Evolutionary conservation across 2,797 vertebrate genomes (phyloP), one percentile per base, ranked within the genome.

Genomic region (Gymnocypris eckloni): DNA sequence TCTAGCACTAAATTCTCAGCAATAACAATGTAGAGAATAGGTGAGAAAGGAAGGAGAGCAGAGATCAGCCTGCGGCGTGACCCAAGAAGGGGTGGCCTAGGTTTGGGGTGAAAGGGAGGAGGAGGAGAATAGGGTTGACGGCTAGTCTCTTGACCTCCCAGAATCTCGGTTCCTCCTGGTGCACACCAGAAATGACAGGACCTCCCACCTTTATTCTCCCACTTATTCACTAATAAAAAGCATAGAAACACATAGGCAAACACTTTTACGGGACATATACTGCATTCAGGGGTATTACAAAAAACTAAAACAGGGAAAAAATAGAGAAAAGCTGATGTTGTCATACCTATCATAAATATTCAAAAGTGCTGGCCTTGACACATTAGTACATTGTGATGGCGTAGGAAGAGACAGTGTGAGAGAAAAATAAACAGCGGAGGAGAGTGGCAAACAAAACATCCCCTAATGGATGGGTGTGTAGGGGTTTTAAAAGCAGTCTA

Each of bases 1-100:
- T 90, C 86, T 91, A 93, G 92, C 92, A 92, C 92, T 94, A 93
- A 93, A 94, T 95, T 95, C 92, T 94, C 92, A 90, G 91, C 85
- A 85, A 75, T 84, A 94, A 95, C 94, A 96, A 95, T 94, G 91
- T 71, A 33, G 88, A 91, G 91, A 93, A 93, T 91, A 92, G 91
- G 82, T 92, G 92, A 94, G 93, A 94, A 92, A 93, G 89, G 86
- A 86, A 85, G 82, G 64, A 73, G 75, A 25, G 77, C 75, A 84
- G 50, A 79, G 52, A 79, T 67, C 52, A 43, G 77, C 77, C 67
- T 52, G 77, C 75, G 18, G 81, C 72, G 69, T 80, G 86, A 87
- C 81, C 85, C 83, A 25, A 64, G 56, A 75, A 43, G 66, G 82
- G 83, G 87, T 72, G 69, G 79, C 25, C 73, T 20, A 67, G 66